Conservation (phyloP, 2,888 invertebrate genomes). For the Drosophila meridionalis region DNA sequence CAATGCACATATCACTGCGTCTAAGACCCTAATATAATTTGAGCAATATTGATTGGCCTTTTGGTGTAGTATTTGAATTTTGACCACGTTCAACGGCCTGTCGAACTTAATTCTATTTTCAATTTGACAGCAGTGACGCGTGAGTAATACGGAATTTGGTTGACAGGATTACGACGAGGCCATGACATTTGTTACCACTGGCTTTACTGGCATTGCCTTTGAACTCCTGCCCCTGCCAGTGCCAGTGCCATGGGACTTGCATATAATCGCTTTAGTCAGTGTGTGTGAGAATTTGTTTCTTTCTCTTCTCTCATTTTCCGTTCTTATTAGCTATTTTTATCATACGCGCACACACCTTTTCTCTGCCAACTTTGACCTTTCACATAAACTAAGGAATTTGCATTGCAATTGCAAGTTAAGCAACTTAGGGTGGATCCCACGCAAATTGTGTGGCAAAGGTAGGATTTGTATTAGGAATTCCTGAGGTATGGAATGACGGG, state of each 20-base stretch:
- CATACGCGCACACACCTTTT: slow-evolving; percentile 1
- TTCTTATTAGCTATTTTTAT: slow-evolving; percentile 16
- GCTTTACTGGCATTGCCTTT: slow-evolving; percentile 29
- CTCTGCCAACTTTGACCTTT: slow-evolving; percentile 19
- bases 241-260: neutral
- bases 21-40: slow-evolving; percentile 17
- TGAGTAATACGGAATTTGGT: slow-evolving; percentile 64
- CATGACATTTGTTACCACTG: slow-evolving; percentile 41
- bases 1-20: slow-evolving; percentile 12
- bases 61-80: slow-evolving; percentile 35
- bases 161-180: slow-evolving; percentile 43
- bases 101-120: slow-evolving; percentile 31
- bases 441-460: neutral
- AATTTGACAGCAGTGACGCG: slow-evolving; percentile 62
- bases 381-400: slow-evolving; percentile 13
- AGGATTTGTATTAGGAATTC: neutral
- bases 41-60: slow-evolving; percentile 59
- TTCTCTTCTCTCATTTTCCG: slow-evolving; percentile 23
- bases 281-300: neutral
- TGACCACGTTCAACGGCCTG: slow-evolving; percentile 32
- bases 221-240: neutral
- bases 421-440: neutral
- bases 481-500: neutral
- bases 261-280: neutral
- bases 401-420: slow-evolving; percentile 14